These are phyloP conservation scores for Conus betulinus DNA, from an alignment of 1,140 invertebrate genomes.

Conservation along the genomic window DNA sequence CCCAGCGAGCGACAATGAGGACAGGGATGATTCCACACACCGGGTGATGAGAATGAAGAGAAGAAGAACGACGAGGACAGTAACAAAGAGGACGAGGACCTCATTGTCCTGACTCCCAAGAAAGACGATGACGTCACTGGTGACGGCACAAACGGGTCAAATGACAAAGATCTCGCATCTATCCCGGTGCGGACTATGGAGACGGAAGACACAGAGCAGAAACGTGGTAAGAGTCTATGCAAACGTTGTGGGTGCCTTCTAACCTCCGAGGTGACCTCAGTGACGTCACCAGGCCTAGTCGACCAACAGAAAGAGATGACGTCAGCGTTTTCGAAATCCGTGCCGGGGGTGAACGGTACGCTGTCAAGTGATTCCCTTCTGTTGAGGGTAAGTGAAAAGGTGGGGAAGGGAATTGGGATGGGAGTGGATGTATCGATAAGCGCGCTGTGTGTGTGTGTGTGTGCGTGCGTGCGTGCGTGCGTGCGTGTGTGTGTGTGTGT, in stretches of 20 bases:
- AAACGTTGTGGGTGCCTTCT: not conserved
- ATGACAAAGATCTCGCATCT: not conserved
- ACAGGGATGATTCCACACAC: not conserved
- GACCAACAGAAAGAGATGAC: conserved; percentile 16
- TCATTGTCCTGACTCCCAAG: not conserved
- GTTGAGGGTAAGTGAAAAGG: conserved; percentile 3
- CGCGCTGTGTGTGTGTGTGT: too few relatives aligned
- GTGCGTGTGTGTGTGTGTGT: too few relatives aligned
- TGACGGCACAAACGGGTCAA: too few relatives aligned
- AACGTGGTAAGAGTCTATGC: not conserved
- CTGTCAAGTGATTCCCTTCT: conserved; percentile 8
- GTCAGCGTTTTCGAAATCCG: not conserved
- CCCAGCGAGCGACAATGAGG: not conserved
- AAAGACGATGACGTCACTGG: not conserved
- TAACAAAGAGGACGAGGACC: not conserved
- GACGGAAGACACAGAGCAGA: not conserved
- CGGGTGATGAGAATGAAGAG: too few relatives aligned
- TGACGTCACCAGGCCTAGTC: not conserved
- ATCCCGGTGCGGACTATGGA: too few relatives aligned
- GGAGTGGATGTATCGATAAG: too few relatives aligned
- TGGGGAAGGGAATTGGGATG: too few relatives aligned
- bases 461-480: too few relatives aligned
- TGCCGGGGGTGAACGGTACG: not conserved
- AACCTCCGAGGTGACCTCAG: not conserved
- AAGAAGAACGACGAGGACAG: not conserved